Conservation (phyloP, 2,888 invertebrate genomes). For the Clanis bilineata region DNA sequence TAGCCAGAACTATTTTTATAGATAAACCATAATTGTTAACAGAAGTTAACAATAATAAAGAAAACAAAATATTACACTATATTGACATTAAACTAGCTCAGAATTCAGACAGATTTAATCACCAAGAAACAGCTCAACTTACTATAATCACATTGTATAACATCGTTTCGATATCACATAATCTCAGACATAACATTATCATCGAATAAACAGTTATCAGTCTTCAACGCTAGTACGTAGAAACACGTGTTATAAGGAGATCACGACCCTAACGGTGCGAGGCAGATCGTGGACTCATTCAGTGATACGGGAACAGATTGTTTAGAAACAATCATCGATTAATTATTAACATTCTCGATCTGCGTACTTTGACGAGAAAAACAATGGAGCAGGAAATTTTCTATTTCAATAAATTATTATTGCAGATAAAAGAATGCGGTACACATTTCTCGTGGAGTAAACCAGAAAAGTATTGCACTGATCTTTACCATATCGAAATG, state of each 20-base stretch:
- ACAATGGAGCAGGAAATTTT: conserved; percentile 1
- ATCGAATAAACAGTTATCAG: conserved; percentile 25
- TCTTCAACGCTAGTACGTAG: conserved; percentile 28
- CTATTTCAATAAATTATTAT: background rate
- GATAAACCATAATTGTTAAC: background rate
- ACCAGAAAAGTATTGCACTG: background rate
- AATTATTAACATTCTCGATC: conserved; percentile 34
- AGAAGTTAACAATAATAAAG: background rate
- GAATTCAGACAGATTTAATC: background rate
- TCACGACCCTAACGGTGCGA: conserved; percentile 63
- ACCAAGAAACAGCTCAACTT: background rate
- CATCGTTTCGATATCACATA: background rate
- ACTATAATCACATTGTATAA: background rate
- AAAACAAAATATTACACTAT: background rate
- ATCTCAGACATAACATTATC: conserved; percentile 1
- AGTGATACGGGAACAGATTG: conserved; percentile 60
- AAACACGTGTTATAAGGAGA: conserved; percentile 54
- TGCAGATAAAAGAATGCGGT: background rate
- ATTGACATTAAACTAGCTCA: background rate
- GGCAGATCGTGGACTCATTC: conserved; percentile 39
- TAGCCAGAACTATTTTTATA: no score
- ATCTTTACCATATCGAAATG: conserved; percentile 9
- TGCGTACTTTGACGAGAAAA: conserved; percentile 27
- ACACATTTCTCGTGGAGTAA: no score
- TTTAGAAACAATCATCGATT: conserved; percentile 41